Evolutionary conservation across 30 jellyfish, hydroid and myxozoan genomes (phyloP).

Genomic region (Nemopilema nomurai): DNA sequence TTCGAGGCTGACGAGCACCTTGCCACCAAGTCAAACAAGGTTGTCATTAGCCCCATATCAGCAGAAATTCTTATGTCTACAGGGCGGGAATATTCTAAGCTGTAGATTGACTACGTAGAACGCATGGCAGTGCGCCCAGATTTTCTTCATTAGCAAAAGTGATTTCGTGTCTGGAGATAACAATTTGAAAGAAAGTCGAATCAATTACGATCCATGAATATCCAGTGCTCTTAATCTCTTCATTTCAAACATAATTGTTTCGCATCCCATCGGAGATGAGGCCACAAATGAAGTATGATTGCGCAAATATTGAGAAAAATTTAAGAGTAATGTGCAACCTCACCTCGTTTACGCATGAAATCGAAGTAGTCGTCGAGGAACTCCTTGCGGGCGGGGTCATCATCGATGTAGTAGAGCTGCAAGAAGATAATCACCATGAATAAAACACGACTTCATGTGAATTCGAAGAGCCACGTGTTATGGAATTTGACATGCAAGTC

Average conservation of each 20-base stretch:
- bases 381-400: slow-evolving; percentile 89
- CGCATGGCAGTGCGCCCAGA: too few species aligned
- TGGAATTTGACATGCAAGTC: too few species aligned
- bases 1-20: too few species aligned
- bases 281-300: slow-evolving; percentile 1
- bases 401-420: slow-evolving; percentile 85
- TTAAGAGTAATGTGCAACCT: not conserved
- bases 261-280: not conserved
- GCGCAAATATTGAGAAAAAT: not conserved
- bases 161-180: not conserved
- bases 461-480: too few species aligned
- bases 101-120: too few species aligned
- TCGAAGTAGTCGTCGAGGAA: slow-evolving; percentile 95
- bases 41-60: too few species aligned
- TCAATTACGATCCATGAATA: not conserved
- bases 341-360: slow-evolving; percentile 94
- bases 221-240: not conserved
- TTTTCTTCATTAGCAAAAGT: not conserved
- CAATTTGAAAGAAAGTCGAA: not conserved
- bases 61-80: too few species aligned
- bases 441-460: too few species aligned
- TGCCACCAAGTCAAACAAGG: too few species aligned
- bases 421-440: not conserved
- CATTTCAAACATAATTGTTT: not conserved
- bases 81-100: too few species aligned